A percentile compares a stretch with the other conserved stretches of the same genome.
Evolutionary conservation across 2,797 vertebrate genomes (phyloP).

Genomic region (Morus bassanus): DNA sequence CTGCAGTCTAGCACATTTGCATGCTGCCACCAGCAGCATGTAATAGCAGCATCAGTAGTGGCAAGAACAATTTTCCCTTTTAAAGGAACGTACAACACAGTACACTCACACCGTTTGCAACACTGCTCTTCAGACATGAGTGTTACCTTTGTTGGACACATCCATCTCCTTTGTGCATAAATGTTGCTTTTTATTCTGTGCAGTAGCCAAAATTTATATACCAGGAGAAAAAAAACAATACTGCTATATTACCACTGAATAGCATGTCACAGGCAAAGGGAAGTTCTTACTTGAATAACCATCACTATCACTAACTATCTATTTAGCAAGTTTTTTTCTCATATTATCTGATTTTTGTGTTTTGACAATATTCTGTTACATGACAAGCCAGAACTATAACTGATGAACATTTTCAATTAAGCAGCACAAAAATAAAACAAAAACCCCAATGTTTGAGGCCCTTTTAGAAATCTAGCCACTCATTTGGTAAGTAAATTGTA

Average conservation of each 20-base stretch:
- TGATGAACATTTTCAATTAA: background rate
- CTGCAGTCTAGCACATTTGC: background rate
- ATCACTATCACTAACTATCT: background rate
- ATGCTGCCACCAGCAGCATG: background rate
- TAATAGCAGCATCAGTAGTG: background rate
- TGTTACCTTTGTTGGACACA: background rate
- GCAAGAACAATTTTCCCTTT: background rate
- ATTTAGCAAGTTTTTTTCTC: background rate
- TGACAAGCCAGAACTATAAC: background rate
- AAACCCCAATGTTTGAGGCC: accelerated
- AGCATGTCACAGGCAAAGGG: background rate
- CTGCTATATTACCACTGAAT: background rate
- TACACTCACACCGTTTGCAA: background rate
- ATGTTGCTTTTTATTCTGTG: background rate
- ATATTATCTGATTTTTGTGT: background rate
- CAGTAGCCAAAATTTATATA: background rate
- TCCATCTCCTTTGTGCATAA: background rate
- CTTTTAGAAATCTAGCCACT: background rate
- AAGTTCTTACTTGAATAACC: background rate
- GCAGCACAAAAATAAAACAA: background rate
- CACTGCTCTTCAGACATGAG: background rate
- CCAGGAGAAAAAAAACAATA: background rate
- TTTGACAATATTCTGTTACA: background rate
- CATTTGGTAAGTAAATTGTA: background rate
- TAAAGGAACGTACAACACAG: background rate